Evolutionary conservation across 2,888 invertebrate species (phyloP).

Genomic region (Oligia fasciuncula): DNA sequence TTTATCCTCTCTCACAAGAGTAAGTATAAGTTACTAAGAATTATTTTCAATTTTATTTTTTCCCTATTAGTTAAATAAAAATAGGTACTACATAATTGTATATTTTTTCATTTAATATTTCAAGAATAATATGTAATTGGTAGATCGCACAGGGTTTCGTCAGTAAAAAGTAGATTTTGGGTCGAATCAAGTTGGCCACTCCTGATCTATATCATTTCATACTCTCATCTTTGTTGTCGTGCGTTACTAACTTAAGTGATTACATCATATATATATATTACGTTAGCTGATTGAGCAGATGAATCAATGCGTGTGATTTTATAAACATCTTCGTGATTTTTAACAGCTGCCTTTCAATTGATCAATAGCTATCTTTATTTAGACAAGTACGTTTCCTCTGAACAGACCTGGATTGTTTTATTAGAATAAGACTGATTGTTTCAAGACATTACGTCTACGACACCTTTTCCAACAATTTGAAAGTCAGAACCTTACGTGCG

Average conservation of each 20-base stretch:
- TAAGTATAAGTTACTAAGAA: too few species aligned
- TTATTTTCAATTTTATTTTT: too few species aligned
- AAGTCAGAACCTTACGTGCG: constrained; percentile 3
- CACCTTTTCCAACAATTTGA: not conserved
- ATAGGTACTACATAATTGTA: not conserved
- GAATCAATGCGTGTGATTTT: constrained; percentile 2
- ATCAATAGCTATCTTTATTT: constrained; percentile 25
- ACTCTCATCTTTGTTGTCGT: not conserved
- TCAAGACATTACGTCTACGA: not conserved
- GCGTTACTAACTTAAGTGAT: not conserved
- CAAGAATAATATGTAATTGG: not conserved
- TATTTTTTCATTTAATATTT: not conserved
- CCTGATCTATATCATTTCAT: not conserved
- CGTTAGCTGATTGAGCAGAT: not conserved
- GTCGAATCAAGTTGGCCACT: not conserved
- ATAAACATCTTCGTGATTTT: constrained; percentile 23
- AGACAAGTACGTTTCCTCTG: constrained; percentile 2
- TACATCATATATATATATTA: constrained; percentile 40
- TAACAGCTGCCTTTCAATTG: constrained; percentile 29
- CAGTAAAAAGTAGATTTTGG: not conserved
- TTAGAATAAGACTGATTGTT: constrained; percentile 36
- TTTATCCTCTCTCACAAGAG: not conserved
- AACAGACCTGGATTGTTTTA: constrained; percentile 27
- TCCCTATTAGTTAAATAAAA: not conserved
- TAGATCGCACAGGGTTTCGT: not conserved